Percentiles rank a stretch among this genome's conserved stretches.
phyloP scores from a whole-genome alignment of 2,888 invertebrate species.

The Tachina grossa region DNA sequence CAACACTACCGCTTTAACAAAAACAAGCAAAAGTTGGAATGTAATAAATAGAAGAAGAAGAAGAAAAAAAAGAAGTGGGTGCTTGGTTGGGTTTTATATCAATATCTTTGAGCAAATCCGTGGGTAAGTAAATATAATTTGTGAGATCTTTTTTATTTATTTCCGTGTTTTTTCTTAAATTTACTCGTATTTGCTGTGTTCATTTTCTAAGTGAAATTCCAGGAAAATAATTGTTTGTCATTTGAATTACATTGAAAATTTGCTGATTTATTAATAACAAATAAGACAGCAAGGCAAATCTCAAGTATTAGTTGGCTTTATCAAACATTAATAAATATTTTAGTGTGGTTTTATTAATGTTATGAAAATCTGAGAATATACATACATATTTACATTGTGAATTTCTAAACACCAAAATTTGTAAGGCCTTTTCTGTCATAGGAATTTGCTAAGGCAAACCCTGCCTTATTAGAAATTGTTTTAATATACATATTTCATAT shows the following conservation, averaged over 20 bases:
- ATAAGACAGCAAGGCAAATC: neutral
- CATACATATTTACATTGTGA: neutral
- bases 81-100: neutral
- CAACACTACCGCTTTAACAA: constrained; percentile 11
- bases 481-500: neutral
- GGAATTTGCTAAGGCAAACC: neutral
- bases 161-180: constrained; percentile 26
- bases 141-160: constrained; percentile 26
- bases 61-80: constrained; percentile 16
- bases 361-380: neutral
- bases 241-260: constrained; percentile 39
- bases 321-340: constrained; percentile 39
- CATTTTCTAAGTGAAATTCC: constrained; percentile 40
- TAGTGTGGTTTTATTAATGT: neutral
- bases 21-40: neutral
- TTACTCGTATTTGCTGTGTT: constrained; percentile 55
- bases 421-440: neutral
- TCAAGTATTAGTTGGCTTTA: constrained; percentile 10
- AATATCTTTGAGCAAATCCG: constrained; percentile 32
- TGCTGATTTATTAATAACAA: constrained; percentile 45
- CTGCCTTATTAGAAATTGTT: neutral
- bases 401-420: constrained; percentile 9
- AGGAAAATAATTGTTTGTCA: constrained; percentile 58
- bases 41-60: neutral
- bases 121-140: constrained; percentile 67